Evolutionary conservation across 35 echinoderm and acorn worm genomes (phyloP).

Genomic region (Nesometra sesokonis): DNA sequence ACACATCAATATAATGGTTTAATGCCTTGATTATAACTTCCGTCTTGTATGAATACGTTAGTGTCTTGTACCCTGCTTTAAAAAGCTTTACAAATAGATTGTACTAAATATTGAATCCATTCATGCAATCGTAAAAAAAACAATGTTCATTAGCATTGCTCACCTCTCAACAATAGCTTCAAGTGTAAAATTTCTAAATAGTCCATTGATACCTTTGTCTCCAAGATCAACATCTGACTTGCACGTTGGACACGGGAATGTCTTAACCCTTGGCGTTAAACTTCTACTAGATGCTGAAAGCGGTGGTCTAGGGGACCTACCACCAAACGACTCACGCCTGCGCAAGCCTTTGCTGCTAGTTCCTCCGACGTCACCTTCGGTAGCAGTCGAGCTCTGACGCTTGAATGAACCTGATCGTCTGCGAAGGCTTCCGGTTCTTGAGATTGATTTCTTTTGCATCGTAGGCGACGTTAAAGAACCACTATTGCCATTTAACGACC

Average conservation of each 20-base stretch:
- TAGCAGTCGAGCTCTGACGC: background rate
- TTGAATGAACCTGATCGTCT: background rate
- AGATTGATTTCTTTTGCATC: background rate
- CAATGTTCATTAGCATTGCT: background rate
- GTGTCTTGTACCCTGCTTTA: too few relatives aligned
- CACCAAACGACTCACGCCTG: background rate
- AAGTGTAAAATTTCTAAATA: constrained; percentile 87
- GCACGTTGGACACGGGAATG: constrained; percentile 78
- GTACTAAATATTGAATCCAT: too few relatives aligned
- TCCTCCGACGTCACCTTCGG: background rate
- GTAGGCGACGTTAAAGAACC: background rate
- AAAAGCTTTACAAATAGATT: too few relatives aligned
- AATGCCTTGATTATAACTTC: too few relatives aligned
- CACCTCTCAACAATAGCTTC: constrained; percentile 90
- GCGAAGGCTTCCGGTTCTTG: background rate
- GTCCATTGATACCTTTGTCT: constrained; percentile 67
- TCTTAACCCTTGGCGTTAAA: constrained; percentile 1
- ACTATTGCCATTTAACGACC: background rate
- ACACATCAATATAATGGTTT: too few relatives aligned
- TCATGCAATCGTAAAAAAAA: too few relatives aligned
- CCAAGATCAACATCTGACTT: constrained; percentile 46
- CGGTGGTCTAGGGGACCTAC: background rate
- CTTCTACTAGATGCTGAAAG: background rate
- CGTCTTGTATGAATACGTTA: too few relatives aligned
- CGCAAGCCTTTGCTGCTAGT: background rate